A percentile compares a stretch with the other conserved stretches of the same genome.
Evolutionary conservation across 35 echinoderm and acorn worm genomes (phyloP).

Genomic region (Amphiura filiformis): DNA sequence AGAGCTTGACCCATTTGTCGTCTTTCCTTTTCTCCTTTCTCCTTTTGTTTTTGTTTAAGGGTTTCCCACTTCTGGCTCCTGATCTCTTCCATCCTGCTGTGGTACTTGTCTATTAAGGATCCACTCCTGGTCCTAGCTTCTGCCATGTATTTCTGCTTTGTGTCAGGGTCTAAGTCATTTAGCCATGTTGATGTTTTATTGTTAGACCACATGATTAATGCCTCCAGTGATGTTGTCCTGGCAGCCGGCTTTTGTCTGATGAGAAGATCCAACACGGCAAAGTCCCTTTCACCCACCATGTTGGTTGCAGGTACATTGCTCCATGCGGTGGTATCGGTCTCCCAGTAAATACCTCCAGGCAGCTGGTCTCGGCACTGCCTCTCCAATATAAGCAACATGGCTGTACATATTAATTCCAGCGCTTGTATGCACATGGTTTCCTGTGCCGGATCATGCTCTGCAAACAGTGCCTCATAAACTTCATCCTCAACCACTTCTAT

Average conservation of each 20-base stretch:
- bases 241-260: constrained; percentile 42
- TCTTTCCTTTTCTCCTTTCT: constrained; percentile 17
- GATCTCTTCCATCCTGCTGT: constrained; percentile 8
- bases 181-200: constrained; percentile 27
- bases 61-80: background rate
- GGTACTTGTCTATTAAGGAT: background rate
- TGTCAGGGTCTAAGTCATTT: background rate
- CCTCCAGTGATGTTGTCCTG: constrained; percentile 10
- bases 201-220: constrained; percentile 58
- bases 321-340: background rate
- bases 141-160: constrained; percentile 23
- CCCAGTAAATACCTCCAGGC: constrained; percentile 56
- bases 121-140: background rate
- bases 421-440: constrained; percentile 40
- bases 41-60: constrained; percentile 20
- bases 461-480: constrained; percentile 14
- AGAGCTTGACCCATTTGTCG: background rate
- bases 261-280: constrained; percentile 54
- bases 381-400: constrained; percentile 53
- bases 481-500: background rate
- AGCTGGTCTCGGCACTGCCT: constrained; percentile 63
- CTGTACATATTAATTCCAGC: constrained; percentile 41
- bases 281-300: constrained; percentile 50
- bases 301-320: constrained; percentile 62
- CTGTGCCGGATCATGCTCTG: constrained; percentile 27